A percentile compares a stretch with the other conserved stretches of the same genome.
Conservation (phyloP, 2,888 invertebrate genomes). For the Campaea margaritaria region DNA sequence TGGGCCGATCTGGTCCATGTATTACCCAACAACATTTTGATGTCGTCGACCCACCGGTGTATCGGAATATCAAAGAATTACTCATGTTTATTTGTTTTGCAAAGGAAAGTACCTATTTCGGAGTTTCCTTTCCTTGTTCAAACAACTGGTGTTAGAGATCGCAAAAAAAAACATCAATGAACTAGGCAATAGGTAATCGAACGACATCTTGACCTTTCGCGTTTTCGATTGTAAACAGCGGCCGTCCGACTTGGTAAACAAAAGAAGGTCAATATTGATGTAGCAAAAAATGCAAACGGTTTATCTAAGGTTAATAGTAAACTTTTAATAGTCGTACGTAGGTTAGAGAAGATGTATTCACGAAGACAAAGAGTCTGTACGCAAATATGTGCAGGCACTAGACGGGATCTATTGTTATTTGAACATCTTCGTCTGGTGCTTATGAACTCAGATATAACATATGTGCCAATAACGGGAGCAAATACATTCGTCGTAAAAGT, state of each 20-base stretch:
- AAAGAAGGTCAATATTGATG: slow-evolving; percentile 2
- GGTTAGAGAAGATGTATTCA: neutral
- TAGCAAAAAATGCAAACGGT: slow-evolving; percentile 2
- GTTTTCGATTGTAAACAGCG: neutral
- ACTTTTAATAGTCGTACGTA: too few relatives aligned
- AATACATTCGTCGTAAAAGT: too few relatives aligned
- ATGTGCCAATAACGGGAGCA: too few relatives aligned
- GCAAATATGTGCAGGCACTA: neutral
- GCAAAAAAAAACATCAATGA: neutral
- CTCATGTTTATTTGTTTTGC: too few relatives aligned
- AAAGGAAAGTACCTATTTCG: slow-evolving; percentile 6
- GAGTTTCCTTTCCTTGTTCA: neutral
- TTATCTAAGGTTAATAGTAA: neutral
- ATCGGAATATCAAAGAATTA: too few relatives aligned
- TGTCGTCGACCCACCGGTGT: too few relatives aligned
- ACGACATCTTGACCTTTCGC: slow-evolving; percentile 5
- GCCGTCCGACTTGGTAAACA: neutral
- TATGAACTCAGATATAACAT: too few relatives aligned
- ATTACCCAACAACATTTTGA: too few relatives aligned
- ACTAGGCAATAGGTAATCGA: neutral
- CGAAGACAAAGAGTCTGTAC: neutral
- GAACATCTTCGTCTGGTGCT: neutral
- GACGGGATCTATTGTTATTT: neutral
- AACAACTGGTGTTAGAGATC: neutral
- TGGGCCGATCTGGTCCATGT: too few relatives aligned